phyloP scores from a whole-genome alignment of 1,140 invertebrate genomes.

The Prorops nasuta region DNA sequence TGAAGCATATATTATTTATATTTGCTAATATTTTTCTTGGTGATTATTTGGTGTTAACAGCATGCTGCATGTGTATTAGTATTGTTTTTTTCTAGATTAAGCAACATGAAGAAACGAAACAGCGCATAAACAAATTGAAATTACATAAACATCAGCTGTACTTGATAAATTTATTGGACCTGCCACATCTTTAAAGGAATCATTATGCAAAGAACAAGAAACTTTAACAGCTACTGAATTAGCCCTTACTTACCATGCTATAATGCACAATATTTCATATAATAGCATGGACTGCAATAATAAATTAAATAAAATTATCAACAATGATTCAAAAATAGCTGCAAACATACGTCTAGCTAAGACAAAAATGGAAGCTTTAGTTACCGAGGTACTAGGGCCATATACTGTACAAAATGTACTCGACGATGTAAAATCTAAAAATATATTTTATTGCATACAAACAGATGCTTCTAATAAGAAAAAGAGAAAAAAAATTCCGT shows the following conservation, averaged over 20 bases:
- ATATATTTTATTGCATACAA: slow-evolving; percentile 7
- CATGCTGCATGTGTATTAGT: too few relatives aligned
- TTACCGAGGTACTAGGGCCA: slow-evolving; percentile 9
- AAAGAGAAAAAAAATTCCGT: too few relatives aligned
- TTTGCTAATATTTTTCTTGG: too few relatives aligned
- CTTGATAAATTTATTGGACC: too few relatives aligned
- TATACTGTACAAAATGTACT: slow-evolving; percentile 10
- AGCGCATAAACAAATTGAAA: too few relatives aligned
- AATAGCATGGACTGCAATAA: slow-evolving; percentile 9
- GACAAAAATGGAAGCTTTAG: slow-evolving; percentile 10
- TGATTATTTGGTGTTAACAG: too few relatives aligned
- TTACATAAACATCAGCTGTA: too few relatives aligned
- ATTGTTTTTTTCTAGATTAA: too few relatives aligned
- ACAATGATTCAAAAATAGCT: slow-evolving; percentile 13
- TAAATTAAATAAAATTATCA: background rate
- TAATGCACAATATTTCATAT: slow-evolving; percentile 14
- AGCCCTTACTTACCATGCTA: slow-evolving; percentile 5
- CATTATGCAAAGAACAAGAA: too few relatives aligned
- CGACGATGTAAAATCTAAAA: slow-evolving; percentile 1
- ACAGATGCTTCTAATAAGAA: slow-evolving; percentile 15
- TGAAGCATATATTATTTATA: too few relatives aligned
- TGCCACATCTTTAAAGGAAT: too few relatives aligned
- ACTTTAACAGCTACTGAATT: background rate
- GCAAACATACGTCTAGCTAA: slow-evolving; percentile 13
- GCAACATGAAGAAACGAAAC: too few relatives aligned